These are phyloP conservation scores for Linnaemya tessellans DNA, from an alignment of 2,888 invertebrate species.

Conservation along the genomic window DNA sequence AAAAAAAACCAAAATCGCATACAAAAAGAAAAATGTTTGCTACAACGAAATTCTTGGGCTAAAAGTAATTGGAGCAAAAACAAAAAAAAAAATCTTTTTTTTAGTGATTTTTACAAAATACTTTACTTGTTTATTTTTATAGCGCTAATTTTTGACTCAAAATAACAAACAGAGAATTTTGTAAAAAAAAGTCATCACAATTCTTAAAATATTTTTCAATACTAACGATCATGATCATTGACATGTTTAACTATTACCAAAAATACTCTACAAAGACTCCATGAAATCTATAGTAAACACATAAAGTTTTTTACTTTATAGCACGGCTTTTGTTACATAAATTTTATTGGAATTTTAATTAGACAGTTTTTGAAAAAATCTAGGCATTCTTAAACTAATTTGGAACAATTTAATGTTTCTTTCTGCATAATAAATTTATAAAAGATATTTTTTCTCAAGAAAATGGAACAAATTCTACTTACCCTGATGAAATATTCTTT, in stretches of 20 bases:
- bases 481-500: not conserved
- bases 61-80: slow-evolving; percentile 70
- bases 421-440: no score
- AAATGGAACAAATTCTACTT: not conserved
- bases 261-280: no score
- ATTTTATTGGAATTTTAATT: not conserved
- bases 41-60: slow-evolving; percentile 43
- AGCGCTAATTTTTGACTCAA: slow-evolving; percentile 37
- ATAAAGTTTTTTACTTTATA: no score
- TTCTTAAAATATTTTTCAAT: not conserved
- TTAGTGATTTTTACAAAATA: slow-evolving; percentile 22
- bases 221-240: not conserved
- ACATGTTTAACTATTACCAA: not conserved
- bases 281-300: no score
- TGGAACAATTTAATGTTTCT: no score
- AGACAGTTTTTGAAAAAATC: no score
- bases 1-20: not conserved
- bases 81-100: slow-evolving; percentile 6
- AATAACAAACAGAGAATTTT: slow-evolving; percentile 26
- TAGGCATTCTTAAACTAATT: not conserved
- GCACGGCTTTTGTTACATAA: slow-evolving; percentile 9
- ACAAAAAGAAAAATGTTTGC: slow-evolving; percentile 38
- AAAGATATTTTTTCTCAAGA: no score
- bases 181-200: not conserved
- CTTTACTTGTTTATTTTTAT: slow-evolving; percentile 25